Evolutionary conservation across 2,888 invertebrate species (phyloP).

Genomic region (Eilema sororculum): DNA sequence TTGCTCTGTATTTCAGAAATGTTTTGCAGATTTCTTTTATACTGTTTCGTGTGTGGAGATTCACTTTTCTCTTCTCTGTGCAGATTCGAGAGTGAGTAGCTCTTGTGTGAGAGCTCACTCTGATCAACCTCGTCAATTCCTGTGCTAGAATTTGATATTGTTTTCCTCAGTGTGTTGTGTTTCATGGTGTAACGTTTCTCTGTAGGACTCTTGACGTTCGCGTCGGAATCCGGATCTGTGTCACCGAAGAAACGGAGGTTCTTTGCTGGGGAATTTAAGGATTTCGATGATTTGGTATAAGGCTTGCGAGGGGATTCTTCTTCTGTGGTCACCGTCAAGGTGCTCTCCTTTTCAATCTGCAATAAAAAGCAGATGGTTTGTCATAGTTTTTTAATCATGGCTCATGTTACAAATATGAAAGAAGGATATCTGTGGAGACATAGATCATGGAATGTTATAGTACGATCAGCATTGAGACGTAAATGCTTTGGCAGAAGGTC

Average conservation of each 20-base stretch:
- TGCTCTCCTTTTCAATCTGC: conserved; percentile 82
- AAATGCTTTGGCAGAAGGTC: too few relatives aligned
- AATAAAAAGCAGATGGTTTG: conserved; percentile 7
- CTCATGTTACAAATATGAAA: not conserved
- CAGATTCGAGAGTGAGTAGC: conserved; percentile 79
- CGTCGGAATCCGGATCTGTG: conserved; percentile 92
- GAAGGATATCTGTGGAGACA: not conserved
- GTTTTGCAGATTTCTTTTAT: conserved; percentile 86
- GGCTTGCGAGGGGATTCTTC: conserved; percentile 82
- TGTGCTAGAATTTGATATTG: conserved; percentile 79
- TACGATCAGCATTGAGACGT: too few relatives aligned
- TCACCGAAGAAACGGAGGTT: conserved; percentile 94
- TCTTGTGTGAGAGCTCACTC: conserved; percentile 73
- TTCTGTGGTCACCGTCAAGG: conserved; percentile 84
- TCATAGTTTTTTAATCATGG: not conserved
- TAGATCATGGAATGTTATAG: too few relatives aligned
- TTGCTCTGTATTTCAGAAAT: conserved; percentile 85
- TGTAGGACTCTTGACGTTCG: conserved; percentile 74
- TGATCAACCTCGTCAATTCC: conserved; percentile 80
- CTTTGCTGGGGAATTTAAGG: conserved; percentile 86
- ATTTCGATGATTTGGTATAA: conserved; percentile 70
- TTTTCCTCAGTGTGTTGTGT: conserved; percentile 76
- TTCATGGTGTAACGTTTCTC: conserved; percentile 70
- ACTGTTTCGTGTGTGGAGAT: conserved; percentile 71
- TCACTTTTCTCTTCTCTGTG: conserved; percentile 71